Percentiles rank a stretch among this genome's conserved stretches.
Conservation (phyloP, 2,113 vertebrate species). For the Pelvicachromis taeniatus region DNA sequence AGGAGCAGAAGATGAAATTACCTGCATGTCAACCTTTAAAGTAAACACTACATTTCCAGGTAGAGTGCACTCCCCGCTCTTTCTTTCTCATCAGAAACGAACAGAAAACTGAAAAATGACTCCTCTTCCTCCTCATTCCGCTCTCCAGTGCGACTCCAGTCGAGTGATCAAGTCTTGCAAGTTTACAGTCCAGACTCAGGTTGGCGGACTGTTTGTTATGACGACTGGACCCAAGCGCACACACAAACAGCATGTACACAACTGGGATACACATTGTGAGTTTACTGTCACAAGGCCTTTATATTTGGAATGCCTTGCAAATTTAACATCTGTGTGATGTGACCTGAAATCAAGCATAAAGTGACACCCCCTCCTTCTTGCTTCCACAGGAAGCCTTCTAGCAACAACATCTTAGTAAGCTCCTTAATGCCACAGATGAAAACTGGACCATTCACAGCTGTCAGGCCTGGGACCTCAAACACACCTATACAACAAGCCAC, state of each 20-base stretch:
- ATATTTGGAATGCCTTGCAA: neutral
- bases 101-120: neutral
- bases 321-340: neutral
- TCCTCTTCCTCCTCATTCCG: neutral
- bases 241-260: slow-evolving; percentile 78
- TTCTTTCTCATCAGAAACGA: neutral
- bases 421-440: neutral
- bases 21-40: slow-evolving; percentile 64
- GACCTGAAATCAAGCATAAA: neutral
- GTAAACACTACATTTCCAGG: slow-evolving; percentile 69
- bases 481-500: slow-evolving; percentile 45
- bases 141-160: slow-evolving; percentile 65
- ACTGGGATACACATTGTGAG: slow-evolving; percentile 84
- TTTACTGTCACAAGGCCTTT: neutral
- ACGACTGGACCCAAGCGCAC: slow-evolving; percentile 74
- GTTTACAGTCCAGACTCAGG: slow-evolving; percentile 53
- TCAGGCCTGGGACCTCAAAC: neutral
- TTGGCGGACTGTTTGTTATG: slow-evolving; percentile 81
- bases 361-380: neutral
- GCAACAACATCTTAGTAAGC: slow-evolving; percentile 10
- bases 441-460: slow-evolving; percentile 47
- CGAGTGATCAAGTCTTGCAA: slow-evolving; percentile 76
- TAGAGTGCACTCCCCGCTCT: slow-evolving; percentile 4
- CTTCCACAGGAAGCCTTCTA: slow-evolving; percentile 37
- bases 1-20: slow-evolving; percentile 79